Evolutionary conservation across 2,888 invertebrate genomes (phyloP).

Genomic region (Schrankia costaestrigalis): DNA sequence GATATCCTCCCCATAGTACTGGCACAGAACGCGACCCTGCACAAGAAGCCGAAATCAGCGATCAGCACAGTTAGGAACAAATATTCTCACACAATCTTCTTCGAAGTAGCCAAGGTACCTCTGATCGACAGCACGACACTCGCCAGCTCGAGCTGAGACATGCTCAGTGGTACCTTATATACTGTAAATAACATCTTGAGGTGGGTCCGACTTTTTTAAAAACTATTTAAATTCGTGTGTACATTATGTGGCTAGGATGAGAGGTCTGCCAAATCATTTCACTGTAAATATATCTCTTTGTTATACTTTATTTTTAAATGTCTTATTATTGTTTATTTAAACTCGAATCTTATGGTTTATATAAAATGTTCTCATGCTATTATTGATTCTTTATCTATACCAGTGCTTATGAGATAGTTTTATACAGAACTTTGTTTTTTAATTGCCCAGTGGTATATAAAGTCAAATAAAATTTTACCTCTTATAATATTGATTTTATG

Average conservation of each 20-base stretch:
- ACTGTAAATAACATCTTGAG: conserved; percentile 47
- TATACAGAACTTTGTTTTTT: too few species aligned
- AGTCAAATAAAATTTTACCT: too few species aligned
- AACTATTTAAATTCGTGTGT: conserved; percentile 29
- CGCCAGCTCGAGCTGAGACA: conserved; percentile 59
- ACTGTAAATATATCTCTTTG: conserved; percentile 28
- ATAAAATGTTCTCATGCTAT: neutral
- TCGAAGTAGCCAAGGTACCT: conserved; percentile 93
- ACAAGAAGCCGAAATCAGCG: conserved; percentile 88
- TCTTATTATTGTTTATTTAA: conserved; percentile 22
- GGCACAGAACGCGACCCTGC: conserved; percentile 87
- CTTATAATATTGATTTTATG: too few species aligned
- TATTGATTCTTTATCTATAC: conserved; percentile 1
- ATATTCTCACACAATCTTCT: conserved; percentile 96
- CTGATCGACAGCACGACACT: conserved; percentile 69
- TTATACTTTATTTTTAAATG: conserved; percentile 14
- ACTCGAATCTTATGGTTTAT: conserved; percentile 2
- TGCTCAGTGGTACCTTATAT: conserved; percentile 49
- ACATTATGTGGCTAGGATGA: conserved; percentile 24
- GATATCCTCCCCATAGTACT: conserved; percentile 88
- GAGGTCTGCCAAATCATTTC: conserved; percentile 20
- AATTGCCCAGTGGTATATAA: too few species aligned
- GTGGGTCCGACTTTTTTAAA: conserved; percentile 59
- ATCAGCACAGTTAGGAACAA: conserved; percentile 94
- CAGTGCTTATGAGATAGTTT: conserved; percentile 3